Base-by-base conservation (phyloP, 2,888 invertebrate genomes). In the Emmelina monodactyla region DNA sequence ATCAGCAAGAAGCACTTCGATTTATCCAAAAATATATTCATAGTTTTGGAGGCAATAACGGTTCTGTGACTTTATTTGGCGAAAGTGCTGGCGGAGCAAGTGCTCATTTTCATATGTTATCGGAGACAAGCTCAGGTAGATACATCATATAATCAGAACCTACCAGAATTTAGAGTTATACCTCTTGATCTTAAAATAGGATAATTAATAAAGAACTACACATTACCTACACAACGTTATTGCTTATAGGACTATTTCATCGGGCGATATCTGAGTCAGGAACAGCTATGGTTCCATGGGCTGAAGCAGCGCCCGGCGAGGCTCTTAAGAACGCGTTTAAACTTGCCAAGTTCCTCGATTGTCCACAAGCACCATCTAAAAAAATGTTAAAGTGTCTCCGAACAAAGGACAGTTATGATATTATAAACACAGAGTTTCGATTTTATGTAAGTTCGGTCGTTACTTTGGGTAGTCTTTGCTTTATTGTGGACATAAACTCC, bases 201-300 rank as follows among this genome's bases (percentile, higher is more conserved):
- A 14, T 14, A 22, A 28, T 39, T 19, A 22, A 34, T 38, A 38
- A 33, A 31, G 36, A 37, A 28, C 14, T 37, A 22, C 31, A 37
- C 37, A 40, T 40, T 35, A 36, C n/a, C n/a, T n/a, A n/a, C n/a
- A n/a, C n/a, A n/a, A n/a, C n/a, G n/a, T n/a, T 31, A 16, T 15
- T 7, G 0, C 15, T 62, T 65, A 34, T 52, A 88, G 89, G 86
- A 38, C 55, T 89, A 9, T 87, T 90, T 45, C 87, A 88, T 44
- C 84, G 85, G 38, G 89, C 82, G 1, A 91, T 91, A 39, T 85
- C 89, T 0, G 87, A 90, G 54, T 91, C 90, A 33, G 91, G 91
- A 1, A 88, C 87, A 1, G 84, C 87, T 1, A 66, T 87, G 22
- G 85, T 85, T 42, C 83, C 86, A 0, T 88, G 88, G 88, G 85